Evolutionary conservation across 1,140 invertebrate species (phyloP).

Genomic region (Subanguina moxae): DNA sequence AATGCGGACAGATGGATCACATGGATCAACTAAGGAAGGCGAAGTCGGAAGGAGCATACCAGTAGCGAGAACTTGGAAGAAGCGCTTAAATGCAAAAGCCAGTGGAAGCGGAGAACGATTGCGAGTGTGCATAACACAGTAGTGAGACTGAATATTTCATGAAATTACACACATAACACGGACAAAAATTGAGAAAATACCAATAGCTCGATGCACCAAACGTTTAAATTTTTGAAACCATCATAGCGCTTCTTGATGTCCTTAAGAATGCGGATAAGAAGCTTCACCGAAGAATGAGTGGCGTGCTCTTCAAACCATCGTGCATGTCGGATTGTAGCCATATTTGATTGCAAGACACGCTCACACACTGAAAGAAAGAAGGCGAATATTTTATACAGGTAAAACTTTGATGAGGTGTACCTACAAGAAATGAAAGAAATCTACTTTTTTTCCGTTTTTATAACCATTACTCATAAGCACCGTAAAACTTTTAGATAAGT

Average conservation of each 20-base stretch:
- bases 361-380: constrained; percentile 67
- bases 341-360: constrained; percentile 78
- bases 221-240: constrained; percentile 80
- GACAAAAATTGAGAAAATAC: constrained; percentile 58
- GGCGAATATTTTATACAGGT: constrained; percentile 7
- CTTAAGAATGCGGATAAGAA: constrained; percentile 82
- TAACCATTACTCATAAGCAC: background rate
- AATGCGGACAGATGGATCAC: constrained; percentile 80
- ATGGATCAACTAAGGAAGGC: constrained; percentile 86
- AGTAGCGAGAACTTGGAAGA: constrained; percentile 82
- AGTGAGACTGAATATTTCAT: constrained; percentile 70
- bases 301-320: constrained; percentile 98
- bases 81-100: constrained; percentile 79
- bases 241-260: constrained; percentile 83
- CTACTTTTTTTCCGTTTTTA: background rate
- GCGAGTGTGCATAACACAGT: constrained; percentile 90
- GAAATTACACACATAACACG: constrained; percentile 37
- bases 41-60: constrained; percentile 91
- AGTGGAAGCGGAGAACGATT: constrained; percentile 80
- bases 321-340: constrained; percentile 85
- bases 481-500: no score
- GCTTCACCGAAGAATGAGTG: constrained; percentile 92
- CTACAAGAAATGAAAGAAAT: no score
- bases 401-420: background rate
- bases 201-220: constrained; percentile 92